Evolutionary conservation across 2,888 invertebrate species (phyloP).

Genomic region (Clepsis dumicolana): DNA sequence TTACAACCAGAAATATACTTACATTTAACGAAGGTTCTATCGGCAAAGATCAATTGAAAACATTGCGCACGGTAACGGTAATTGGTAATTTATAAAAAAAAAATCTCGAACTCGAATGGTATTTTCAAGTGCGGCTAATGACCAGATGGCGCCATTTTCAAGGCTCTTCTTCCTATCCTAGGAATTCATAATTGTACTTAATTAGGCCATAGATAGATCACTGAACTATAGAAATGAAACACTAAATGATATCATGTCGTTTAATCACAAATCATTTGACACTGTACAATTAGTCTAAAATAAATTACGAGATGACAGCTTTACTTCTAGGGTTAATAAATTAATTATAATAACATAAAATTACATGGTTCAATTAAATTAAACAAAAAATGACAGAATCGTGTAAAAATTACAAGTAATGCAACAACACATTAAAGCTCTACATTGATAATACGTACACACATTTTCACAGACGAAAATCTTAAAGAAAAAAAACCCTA

Average conservation of each 20-base stretch:
- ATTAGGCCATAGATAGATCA: background rate
- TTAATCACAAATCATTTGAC: constrained; percentile 57
- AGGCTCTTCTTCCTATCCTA: too few species aligned
- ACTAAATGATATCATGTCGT: constrained; percentile 48
- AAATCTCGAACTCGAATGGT: too few species aligned
- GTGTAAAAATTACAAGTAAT: background rate
- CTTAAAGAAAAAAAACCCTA: background rate
- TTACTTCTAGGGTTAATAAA: constrained; percentile 36
- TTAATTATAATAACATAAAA: constrained; percentile 15
- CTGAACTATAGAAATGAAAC: background rate
- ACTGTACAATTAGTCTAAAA: constrained; percentile 45
- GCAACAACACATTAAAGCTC: constrained; percentile 2
- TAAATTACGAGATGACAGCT: constrained; percentile 48
- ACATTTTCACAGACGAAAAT: background rate
- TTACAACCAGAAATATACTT: too few species aligned
- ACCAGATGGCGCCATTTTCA: too few species aligned
- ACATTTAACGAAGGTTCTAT: too few species aligned
- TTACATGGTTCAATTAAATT: constrained; percentile 30
- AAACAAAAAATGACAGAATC: constrained; percentile 16
- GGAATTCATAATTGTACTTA: background rate
- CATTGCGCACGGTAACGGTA: too few species aligned
- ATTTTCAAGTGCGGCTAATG: too few species aligned
- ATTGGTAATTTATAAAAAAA: too few species aligned
- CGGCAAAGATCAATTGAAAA: too few species aligned
- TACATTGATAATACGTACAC: background rate